Conservation (phyloP, 2,113 vertebrate species). For the Plecturocebus donacophilus region DNA sequence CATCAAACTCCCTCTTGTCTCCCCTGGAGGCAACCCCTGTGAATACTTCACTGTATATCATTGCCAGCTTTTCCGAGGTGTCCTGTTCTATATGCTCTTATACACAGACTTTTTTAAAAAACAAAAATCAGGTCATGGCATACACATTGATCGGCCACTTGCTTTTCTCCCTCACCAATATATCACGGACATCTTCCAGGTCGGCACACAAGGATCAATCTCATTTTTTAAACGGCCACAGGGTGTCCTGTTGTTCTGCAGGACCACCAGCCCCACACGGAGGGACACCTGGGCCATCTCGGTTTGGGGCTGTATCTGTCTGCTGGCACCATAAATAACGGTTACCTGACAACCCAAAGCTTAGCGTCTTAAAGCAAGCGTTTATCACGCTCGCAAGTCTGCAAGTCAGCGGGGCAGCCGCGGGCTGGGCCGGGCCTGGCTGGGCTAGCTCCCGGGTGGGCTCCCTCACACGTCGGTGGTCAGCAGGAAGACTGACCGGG, state of each 20-base stretch:
- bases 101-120: neutral
- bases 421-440: neutral
- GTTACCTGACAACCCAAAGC: constrained; percentile 1
- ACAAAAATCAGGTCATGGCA: constrained; percentile 20
- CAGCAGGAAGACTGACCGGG: neutral
- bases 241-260: neutral
- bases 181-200: neutral
- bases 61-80: neutral
- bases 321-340: constrained; percentile 26
- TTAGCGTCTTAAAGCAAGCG: neutral
- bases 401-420: neutral
- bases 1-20: neutral
- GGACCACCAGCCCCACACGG: accelerated
- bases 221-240: neutral
- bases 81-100: neutral
- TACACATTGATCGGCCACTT: constrained; percentile 16
- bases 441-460: neutral
- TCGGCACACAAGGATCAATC: neutral
- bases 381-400: neutral
- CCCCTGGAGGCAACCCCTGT: neutral
- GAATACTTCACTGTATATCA: neutral
- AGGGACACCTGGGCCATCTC: neutral
- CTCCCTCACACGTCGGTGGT: neutral
- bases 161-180: neutral
- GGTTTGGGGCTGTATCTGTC: neutral